Base-by-base conservation (phyloP, 2,797 vertebrate species). In the Strix occidentalis region DNA sequence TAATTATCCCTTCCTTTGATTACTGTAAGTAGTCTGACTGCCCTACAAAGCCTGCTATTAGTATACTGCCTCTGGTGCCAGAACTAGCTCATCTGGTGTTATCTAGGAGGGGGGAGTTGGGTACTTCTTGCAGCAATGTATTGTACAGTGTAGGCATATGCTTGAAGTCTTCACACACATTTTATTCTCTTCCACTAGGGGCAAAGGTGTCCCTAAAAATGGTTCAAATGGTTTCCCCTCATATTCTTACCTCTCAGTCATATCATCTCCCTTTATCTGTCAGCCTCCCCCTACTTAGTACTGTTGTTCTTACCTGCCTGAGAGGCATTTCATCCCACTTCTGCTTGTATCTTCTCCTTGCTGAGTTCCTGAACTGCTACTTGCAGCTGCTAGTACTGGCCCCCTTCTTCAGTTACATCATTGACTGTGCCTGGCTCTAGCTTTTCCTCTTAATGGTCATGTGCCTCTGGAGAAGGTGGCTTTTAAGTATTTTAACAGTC, bases 1-100 rank as follows among this genome's bases (percentile, higher is more conserved):
- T 93, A 91, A 94, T 93, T 92, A 87, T 87, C 51, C 56, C 65
- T 85, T 75, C 43, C 84, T 92, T 94, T 94, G 87, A 84, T 94
- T 94, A 93, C 81, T 89, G 10, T 68, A 83, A 93, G 84, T 64
- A 60, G 56, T 56, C 68, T 89, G 66, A 81, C 50, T 64, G 58
- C 54, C 83, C 66, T 79, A 3, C 87, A 90, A 46, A 54, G 16
- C 77, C 61, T 71, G 74, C 7, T 18, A 31, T 65, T 91, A 81
- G 41, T 63, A 23, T 64, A 24, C 50, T 54, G 61, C 46, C 80
- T 95, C 87, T 79, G 43, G 63, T 87, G 77, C 77, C 74, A 87
- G 41, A 72, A 56, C 37, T 69, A 80, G 51, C 63, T 95, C 58
- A 31, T 93, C 72, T 84, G 77, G 37, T 93, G 61, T 45, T 57